A percentile compares a stretch with the other conserved stretches of the same genome.
Evolutionary conservation across 2,797 vertebrate genomes (phyloP).

Genomic region (Leptoclinus maculatus): DNA sequence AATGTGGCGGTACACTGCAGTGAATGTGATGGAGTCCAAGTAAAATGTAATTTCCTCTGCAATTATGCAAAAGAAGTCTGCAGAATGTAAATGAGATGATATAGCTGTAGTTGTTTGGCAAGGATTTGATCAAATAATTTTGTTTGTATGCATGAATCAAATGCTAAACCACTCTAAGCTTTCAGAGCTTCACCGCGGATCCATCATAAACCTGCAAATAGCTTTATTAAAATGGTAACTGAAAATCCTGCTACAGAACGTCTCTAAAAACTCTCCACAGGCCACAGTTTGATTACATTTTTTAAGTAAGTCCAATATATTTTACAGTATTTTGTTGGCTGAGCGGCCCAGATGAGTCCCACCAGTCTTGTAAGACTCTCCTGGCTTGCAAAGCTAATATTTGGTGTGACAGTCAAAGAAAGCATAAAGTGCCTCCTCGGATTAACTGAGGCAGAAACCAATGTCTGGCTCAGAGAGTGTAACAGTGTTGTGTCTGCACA

Average conservation of each 20-base stretch:
- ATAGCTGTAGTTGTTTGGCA: constrained; percentile 58
- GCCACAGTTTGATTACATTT: constrained; percentile 43
- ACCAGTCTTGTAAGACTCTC: constrained; percentile 41
- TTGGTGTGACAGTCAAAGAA: constrained; percentile 50
- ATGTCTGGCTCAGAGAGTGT: constrained; percentile 36
- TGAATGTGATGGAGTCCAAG: constrained; percentile 17
- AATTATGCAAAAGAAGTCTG: constrained; percentile 59
- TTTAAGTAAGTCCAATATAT: constrained; percentile 44
- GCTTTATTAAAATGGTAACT: constrained; percentile 51
- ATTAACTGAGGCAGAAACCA: constrained; percentile 46
- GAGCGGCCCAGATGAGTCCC: constrained; percentile 29
- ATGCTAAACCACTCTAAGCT: constrained; percentile 47
- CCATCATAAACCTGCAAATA: constrained; percentile 54
- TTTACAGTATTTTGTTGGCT: constrained; percentile 42
- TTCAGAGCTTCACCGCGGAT: constrained; percentile 39
- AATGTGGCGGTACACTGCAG: constrained; percentile 32
- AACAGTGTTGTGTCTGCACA: constrained; percentile 21
- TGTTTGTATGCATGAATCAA: constrained; percentile 62
- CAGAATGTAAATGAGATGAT: constrained; percentile 64
- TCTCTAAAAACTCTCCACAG: constrained; percentile 31
- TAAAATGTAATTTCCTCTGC: constrained; percentile 47
- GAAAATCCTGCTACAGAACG: constrained; percentile 40
- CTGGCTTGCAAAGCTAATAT: constrained; percentile 58
- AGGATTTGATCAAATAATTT: constrained; percentile 63
- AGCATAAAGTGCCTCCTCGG: constrained; percentile 46